Evolutionary conservation across 2,888 invertebrate genomes (phyloP).

Genomic region (Calameuta pallipes): DNA sequence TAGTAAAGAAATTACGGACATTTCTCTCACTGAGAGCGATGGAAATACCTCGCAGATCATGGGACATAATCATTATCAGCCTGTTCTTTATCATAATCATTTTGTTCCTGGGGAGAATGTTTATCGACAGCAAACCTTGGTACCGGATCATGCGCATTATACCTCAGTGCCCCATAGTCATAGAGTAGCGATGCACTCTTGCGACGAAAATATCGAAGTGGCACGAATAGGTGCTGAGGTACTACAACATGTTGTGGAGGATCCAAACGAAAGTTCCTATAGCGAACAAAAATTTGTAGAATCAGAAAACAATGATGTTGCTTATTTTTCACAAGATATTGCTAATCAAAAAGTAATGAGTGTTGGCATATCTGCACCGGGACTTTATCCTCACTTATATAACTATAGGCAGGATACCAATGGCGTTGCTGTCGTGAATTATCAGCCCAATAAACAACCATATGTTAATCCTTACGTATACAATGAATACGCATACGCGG

Average conservation of each 20-base stretch:
- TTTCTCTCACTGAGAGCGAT: slow-evolving; percentile 41
- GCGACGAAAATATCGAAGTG: slow-evolving; percentile 18
- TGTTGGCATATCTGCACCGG: slow-evolving; percentile 46
- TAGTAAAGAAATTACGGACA: slow-evolving; percentile 41
- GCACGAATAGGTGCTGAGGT: slow-evolving; percentile 18
- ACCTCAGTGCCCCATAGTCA: slow-evolving; percentile 22
- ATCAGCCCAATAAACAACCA: slow-evolving; percentile 50
- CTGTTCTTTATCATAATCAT: slow-evolving; percentile 52
- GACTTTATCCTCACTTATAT: slow-evolving; percentile 60
- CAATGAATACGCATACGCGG: slow-evolving; percentile 47
- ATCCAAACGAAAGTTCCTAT: not conserved
- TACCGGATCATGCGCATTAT: slow-evolving; percentile 47
- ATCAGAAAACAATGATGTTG: not conserved
- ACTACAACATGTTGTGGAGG: slow-evolving; percentile 5
- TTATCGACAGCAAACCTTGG: slow-evolving; percentile 53
- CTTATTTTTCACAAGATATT: slow-evolving; percentile 33
- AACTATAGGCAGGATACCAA: slow-evolving; percentile 48
- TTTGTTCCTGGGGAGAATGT: slow-evolving; percentile 45
- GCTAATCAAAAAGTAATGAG: slow-evolving; percentile 48
- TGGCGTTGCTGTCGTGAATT: slow-evolving; percentile 58
- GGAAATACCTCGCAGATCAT: slow-evolving; percentile 34
- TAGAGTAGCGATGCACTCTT: not conserved
- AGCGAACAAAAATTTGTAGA: not conserved
- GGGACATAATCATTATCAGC: slow-evolving; percentile 51
- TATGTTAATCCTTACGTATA: slow-evolving; percentile 55